Conservation (phyloP, 2,797 vertebrate species). For the Sebastes baramenuke region DNA sequence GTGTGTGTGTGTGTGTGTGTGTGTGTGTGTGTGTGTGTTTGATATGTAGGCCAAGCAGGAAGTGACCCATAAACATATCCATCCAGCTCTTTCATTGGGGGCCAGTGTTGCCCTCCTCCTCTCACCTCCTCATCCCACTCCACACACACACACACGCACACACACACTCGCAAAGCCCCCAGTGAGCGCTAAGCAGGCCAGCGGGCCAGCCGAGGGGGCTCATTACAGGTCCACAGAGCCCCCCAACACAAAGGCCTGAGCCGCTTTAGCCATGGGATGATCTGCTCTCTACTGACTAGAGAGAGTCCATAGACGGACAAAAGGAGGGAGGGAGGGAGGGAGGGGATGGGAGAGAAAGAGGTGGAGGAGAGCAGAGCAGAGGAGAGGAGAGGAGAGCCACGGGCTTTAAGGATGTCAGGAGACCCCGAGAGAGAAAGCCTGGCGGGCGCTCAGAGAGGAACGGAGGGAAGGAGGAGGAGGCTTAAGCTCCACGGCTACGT, state of each 20-base stretch:
- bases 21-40: slow-evolving; percentile 50
- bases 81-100: slow-evolving; percentile 91
- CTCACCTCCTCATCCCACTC: slow-evolving; percentile 56
- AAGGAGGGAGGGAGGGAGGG: slow-evolving; percentile 70
- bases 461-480: slow-evolving; percentile 75
- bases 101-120: slow-evolving; percentile 83
- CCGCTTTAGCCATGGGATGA: slow-evolving; percentile 98
- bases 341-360: slow-evolving; percentile 62
- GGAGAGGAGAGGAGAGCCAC: slow-evolving; percentile 75
- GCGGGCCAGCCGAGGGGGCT: slow-evolving; percentile 85
- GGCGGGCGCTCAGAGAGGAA: slow-evolving; percentile 86
- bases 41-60: slow-evolving; percentile 93
- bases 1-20: slow-evolving; percentile 23
- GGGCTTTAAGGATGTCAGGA: slow-evolving; percentile 94
- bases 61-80: slow-evolving; percentile 97
- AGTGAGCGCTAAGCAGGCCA: slow-evolving; percentile 85
- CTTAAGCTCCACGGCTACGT: slow-evolving; percentile 89
- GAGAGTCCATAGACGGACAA: slow-evolving; percentile 96
- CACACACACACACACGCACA: slow-evolving; percentile 29
- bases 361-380: slow-evolving; percentile 60
- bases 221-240: slow-evolving; percentile 98
- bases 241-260: slow-evolving; percentile 95
- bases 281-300: slow-evolving; percentile 98
- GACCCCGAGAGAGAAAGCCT: slow-evolving; percentile 85
- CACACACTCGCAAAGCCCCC: slow-evolving; percentile 88